phyloP scores from a whole-genome alignment of 2,797 vertebrate genomes.

The Periophthalmus magnuspinnatus region DNA sequence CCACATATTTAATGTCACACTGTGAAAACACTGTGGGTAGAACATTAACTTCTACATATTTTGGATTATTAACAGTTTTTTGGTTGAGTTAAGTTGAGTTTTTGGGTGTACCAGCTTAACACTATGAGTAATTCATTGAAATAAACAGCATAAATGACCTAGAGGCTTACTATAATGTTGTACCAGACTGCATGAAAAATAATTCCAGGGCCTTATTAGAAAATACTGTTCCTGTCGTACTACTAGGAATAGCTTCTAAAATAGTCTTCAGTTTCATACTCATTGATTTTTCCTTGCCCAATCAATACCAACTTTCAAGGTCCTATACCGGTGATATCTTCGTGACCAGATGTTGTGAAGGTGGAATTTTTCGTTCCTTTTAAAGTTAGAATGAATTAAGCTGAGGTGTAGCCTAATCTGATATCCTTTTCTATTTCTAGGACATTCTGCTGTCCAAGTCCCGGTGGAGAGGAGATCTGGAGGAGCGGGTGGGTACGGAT shows the following conservation, averaged over 20 bases:
- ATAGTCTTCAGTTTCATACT: slow-evolving; percentile 6
- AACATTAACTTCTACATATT: too few relatives aligned
- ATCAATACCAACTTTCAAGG: slow-evolving; percentile 16
- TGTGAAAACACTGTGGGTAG: too few relatives aligned
- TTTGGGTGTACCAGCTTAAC: slow-evolving; percentile 2
- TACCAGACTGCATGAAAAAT: slow-evolving; percentile 13
- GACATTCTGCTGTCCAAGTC: slow-evolving; percentile 44
- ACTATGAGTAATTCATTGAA: slow-evolving; percentile 25
- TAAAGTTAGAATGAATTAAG: slow-evolving; percentile 13
- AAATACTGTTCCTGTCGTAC: slow-evolving; percentile 14
- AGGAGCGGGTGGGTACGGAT: slow-evolving; percentile 42
- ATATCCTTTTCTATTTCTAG: slow-evolving; percentile 33
- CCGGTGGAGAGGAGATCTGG: slow-evolving; percentile 34
- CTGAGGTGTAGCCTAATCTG: slow-evolving; percentile 18
- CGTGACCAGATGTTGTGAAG: slow-evolving; percentile 5
- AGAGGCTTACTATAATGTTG: background rate
- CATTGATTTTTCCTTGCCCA: slow-evolving; percentile 38
- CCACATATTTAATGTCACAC: too few relatives aligned
- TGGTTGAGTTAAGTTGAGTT: background rate
- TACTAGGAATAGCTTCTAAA: slow-evolving; percentile 25
- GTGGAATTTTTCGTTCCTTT: background rate
- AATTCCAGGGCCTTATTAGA: slow-evolving; percentile 13
- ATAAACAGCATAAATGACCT: slow-evolving; percentile 21
- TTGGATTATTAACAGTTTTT: too few relatives aligned
- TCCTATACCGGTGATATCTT: slow-evolving; percentile 13